These are phyloP conservation scores for Catalaphyllia jardinei DNA, from an alignment of 64 coral and sea anemone species.

Conservation along the genomic window DNA sequence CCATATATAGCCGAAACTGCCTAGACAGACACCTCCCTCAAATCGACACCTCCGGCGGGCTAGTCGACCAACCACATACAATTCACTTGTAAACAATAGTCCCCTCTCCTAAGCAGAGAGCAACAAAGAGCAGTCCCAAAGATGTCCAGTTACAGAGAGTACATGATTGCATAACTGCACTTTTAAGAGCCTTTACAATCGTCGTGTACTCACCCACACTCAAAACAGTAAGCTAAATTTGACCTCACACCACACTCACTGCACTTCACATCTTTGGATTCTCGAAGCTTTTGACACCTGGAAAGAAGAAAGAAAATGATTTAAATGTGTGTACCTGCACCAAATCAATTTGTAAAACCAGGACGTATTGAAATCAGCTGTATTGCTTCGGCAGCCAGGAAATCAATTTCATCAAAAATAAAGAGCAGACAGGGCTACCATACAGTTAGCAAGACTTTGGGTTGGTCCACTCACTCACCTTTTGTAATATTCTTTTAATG, in stretches of 20 bases:
- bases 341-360: too few species aligned
- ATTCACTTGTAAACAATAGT: too few species aligned
- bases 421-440: too few species aligned
- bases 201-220: constrained; percentile 83
- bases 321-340: background rate
- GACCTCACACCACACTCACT: constrained; percentile 76
- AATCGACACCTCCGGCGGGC: too few species aligned
- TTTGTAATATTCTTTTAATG: constrained; percentile 41
- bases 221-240: constrained; percentile 80
- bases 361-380: too few species aligned
- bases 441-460: too few species aligned
- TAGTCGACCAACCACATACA: too few species aligned
- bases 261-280: constrained; percentile 73
- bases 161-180: background rate
- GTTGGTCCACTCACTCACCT: background rate
- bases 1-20: too few species aligned
- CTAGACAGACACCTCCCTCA: too few species aligned
- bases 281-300: constrained; percentile 70
- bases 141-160: background rate
- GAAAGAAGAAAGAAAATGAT: background rate
- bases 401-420: too few species aligned
- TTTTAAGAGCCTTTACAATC: background rate
- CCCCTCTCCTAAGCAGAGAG: too few species aligned
- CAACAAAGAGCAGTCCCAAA: background rate
- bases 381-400: too few species aligned